Percentiles rank a stretch among this genome's conserved stretches.
Evolutionary conservation across 1,140 invertebrate genomes (phyloP).

Genomic region (Dysdera silvatica): DNA sequence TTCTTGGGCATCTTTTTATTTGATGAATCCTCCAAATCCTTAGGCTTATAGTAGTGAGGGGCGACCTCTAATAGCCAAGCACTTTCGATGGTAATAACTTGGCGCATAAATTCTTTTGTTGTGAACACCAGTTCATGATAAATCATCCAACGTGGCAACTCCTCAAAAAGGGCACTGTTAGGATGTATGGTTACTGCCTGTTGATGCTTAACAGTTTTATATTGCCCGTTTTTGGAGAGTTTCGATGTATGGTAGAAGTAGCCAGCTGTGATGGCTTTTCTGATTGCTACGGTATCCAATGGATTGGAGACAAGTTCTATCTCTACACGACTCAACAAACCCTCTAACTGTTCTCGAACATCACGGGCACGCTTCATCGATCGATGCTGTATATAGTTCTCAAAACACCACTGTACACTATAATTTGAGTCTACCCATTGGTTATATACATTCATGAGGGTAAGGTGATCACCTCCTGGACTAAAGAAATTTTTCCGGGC

Average conservation of each 20-base stretch:
- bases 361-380: slow-evolving; percentile 96
- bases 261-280: slow-evolving; percentile 92
- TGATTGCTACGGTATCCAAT: slow-evolving; percentile 71
- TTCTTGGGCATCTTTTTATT: slow-evolving; percentile 95
- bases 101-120: slow-evolving; percentile 97
- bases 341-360: slow-evolving; percentile 92
- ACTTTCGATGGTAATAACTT: slow-evolving; percentile 92
- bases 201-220: slow-evolving; percentile 96
- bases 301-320: slow-evolving; percentile 84
- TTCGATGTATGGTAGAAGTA: slow-evolving; percentile 97
- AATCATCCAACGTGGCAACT: slow-evolving; percentile 87
- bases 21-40: slow-evolving; percentile 86
- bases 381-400: slow-evolving; percentile 95
- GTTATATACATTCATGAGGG: slow-evolving; percentile 91
- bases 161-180: slow-evolving; percentile 90
- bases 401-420: slow-evolving; percentile 95
- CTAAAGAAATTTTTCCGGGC: slow-evolving; percentile 92
- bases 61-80: slow-evolving; percentile 95
- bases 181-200: slow-evolving; percentile 95
- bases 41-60: slow-evolving; percentile 94
- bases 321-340: slow-evolving; percentile 92
- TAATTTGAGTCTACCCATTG: slow-evolving; percentile 88
- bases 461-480: slow-evolving; percentile 88
- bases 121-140: slow-evolving; percentile 98
- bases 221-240: slow-evolving; percentile 86